Conservation (phyloP, 2,113 vertebrate species). For the Phyllostomus discolor region DNA sequence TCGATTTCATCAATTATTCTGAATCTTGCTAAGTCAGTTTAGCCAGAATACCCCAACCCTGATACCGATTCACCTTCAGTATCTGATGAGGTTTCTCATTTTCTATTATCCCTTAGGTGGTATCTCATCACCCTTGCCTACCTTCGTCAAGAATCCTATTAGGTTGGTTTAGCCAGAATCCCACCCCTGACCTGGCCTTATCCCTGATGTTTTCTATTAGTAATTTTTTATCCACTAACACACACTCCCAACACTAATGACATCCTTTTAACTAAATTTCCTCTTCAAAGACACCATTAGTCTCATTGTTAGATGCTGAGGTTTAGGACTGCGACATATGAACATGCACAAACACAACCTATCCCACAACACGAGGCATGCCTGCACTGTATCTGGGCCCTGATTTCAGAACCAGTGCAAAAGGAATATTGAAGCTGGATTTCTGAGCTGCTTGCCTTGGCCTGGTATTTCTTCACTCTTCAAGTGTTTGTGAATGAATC, state of each 20-base stretch:
- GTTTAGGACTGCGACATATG: neutral
- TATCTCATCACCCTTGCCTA: neutral
- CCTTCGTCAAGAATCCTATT: neutral
- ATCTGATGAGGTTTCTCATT: neutral
- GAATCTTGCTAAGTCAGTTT: neutral
- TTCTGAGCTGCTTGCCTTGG: neutral
- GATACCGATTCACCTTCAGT: neutral
- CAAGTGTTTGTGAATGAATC: neutral
- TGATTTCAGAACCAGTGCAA: neutral
- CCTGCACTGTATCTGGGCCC: accelerated
- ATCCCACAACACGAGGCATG: neutral
- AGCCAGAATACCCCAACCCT: neutral
- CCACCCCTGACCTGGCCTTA: neutral
- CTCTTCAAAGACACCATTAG: neutral
- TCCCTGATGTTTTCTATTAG: neutral
- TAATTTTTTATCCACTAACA: neutral
- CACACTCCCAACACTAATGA: neutral
- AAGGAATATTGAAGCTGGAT: neutral
- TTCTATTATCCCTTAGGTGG: neutral
- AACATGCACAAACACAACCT: neutral
- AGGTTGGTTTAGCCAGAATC: neutral
- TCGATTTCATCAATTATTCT: neutral
- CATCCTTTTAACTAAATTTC: neutral
- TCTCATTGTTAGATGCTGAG: neutral
- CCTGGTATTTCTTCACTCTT: neutral